These are phyloP conservation scores for Stictonetta naevosa DNA, from an alignment of 2,113 vertebrate genomes.

Conservation along the genomic window DNA sequence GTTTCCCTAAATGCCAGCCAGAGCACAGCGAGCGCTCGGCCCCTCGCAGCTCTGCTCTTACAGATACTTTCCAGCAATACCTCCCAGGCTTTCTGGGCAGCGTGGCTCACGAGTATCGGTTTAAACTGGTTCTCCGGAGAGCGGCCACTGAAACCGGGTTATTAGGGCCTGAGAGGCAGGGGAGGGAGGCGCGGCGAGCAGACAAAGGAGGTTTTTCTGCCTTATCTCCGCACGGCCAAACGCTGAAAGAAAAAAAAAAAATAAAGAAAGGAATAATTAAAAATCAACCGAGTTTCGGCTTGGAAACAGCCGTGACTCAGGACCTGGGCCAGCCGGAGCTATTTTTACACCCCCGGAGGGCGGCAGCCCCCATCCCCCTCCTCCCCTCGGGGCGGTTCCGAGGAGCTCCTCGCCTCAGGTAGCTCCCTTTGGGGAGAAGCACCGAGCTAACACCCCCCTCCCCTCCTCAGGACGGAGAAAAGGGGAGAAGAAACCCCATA, in stretches of 20 bases:
- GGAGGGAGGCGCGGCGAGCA: not conserved
- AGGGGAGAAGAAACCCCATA: not conserved
- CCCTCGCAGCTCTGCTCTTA: not conserved
- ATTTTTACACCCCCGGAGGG: rapidly evolving
- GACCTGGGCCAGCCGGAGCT: too few relatives aligned
- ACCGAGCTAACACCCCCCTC: rapidly evolving
- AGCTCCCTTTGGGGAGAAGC: not conserved
- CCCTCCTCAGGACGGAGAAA: not conserved
- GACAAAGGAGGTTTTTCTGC: not conserved
- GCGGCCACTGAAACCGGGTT: not conserved
- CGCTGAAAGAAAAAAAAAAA: too few relatives aligned
- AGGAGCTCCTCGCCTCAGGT: not conserved
- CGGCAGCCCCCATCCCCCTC: not conserved
- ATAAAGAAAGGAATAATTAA: too few relatives aligned
- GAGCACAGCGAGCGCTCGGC: not conserved
- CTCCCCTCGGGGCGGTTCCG: not conserved
- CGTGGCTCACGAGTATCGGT: rapidly evolving
- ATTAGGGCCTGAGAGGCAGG: not conserved
- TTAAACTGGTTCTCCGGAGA: not conserved
- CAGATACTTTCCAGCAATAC: not conserved
- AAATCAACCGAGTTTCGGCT: too few relatives aligned
- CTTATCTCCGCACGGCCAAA: not conserved
- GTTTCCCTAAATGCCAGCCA: not conserved
- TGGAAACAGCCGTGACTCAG: rapidly evolving
- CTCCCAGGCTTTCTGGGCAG: not conserved